Conservation (phyloP, 2,888 invertebrate species). For the Cheilosia vernalis region DNA sequence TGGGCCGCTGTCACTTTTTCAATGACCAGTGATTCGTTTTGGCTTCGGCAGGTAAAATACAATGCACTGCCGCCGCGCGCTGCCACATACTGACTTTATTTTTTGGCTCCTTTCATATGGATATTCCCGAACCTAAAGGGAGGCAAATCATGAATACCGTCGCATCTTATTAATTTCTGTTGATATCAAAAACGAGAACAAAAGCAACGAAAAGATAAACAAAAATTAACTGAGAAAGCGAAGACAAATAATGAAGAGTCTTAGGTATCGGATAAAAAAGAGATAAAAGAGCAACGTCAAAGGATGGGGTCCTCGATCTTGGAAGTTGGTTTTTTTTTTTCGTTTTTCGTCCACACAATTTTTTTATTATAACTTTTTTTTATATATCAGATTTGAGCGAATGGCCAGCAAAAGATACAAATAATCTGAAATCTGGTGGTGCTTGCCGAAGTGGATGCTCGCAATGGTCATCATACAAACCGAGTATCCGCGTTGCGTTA, state of each 20-base stretch:
- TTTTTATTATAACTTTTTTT: constrained; percentile 65
- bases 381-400: constrained; percentile 70
- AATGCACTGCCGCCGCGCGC: constrained; percentile 41
- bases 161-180: constrained; percentile 75
- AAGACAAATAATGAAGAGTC: constrained; percentile 74
- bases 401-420: constrained; percentile 62
- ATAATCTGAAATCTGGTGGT: constrained; percentile 61
- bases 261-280: constrained; percentile 51
- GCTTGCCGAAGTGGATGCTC: constrained; percentile 67
- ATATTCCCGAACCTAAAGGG: constrained; percentile 38
- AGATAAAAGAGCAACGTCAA: constrained; percentile 22
- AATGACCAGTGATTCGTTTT: constrained; percentile 75
- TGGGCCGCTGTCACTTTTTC: constrained; percentile 68
- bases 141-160: constrained; percentile 73
- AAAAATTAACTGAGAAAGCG: constrained; percentile 68
- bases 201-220: constrained; percentile 65
- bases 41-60: constrained; percentile 71
- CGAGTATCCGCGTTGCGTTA: constrained; percentile 33
- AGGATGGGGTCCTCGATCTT: constrained; percentile 56
- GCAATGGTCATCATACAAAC: constrained; percentile 58
- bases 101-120: constrained; percentile 28
- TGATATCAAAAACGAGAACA: constrained; percentile 71
- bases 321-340: constrained; percentile 18
- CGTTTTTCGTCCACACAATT: constrained; percentile 42
- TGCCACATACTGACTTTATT: constrained; percentile 46